phyloP scores from a whole-genome alignment of 2,888 invertebrate species.

The Amphipyra tragopoginis region DNA sequence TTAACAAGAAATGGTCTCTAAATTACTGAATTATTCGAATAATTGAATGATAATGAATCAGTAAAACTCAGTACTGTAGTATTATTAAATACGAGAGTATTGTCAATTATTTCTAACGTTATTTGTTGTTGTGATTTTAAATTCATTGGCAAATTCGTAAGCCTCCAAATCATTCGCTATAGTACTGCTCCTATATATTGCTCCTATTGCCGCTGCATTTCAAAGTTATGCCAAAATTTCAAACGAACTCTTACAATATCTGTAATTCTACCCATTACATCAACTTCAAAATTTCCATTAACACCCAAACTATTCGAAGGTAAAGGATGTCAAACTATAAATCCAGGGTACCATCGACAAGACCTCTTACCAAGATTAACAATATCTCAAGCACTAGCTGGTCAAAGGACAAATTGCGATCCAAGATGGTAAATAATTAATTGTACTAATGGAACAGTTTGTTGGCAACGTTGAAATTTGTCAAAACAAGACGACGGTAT shows the following conservation, averaged over 20 bases:
- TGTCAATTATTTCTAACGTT: too few species aligned
- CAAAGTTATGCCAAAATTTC: not conserved
- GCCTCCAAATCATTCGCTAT: too few species aligned
- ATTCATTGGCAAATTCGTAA: too few species aligned
- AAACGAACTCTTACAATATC: constrained; percentile 29
- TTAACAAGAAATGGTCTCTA: too few species aligned
- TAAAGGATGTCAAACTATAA: constrained; percentile 60
- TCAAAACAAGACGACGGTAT: constrained; percentile 68
- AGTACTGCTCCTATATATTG: too few species aligned
- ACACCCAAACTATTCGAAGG: constrained; percentile 54
- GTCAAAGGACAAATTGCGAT: constrained; percentile 84
- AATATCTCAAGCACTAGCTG: constrained; percentile 74
- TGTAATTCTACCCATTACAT: constrained; percentile 43
- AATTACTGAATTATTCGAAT: too few species aligned
- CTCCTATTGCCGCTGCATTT: not conserved
- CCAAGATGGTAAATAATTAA: constrained; percentile 87
- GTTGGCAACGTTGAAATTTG: constrained; percentile 78
- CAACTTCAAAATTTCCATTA: constrained; percentile 51
- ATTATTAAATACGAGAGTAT: too few species aligned
- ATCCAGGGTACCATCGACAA: constrained; percentile 71
- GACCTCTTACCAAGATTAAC: constrained; percentile 80
- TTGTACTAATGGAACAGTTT: constrained; percentile 87
- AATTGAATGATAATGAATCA: too few species aligned
- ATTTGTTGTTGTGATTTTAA: too few species aligned
- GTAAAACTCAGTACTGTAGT: too few species aligned